These are phyloP conservation scores for Trematomus bernacchii DNA, from an alignment of 2,797 vertebrate species.

Conservation along the genomic window DNA sequence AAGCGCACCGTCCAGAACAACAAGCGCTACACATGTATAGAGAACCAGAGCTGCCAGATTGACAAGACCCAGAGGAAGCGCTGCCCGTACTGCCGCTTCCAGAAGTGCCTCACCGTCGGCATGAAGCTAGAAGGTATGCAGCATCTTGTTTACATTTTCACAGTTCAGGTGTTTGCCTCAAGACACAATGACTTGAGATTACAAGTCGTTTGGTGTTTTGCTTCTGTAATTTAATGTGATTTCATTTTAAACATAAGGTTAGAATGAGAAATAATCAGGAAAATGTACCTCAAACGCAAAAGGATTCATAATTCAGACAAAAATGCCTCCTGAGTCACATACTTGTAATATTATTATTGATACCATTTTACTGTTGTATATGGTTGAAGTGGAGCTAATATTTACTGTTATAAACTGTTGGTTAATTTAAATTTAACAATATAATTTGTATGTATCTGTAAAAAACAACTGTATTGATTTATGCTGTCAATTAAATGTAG, in stretches of 20 bases:
- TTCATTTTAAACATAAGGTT: conserved; percentile 10
- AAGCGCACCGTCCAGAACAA: conserved; percentile 99
- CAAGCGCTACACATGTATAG: conserved; percentile 99
- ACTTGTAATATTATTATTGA: not conserved
- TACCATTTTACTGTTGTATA: not conserved
- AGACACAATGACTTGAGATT: conserved; percentile 1
- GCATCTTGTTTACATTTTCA: conserved; percentile 28
- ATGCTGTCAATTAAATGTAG: not conserved
- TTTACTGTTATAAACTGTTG: not conserved
- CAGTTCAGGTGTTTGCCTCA: conserved; percentile 12
- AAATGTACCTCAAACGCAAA: not conserved
- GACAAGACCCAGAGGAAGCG: conserved; percentile 99
- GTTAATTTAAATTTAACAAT: not conserved
- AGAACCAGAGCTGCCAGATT: conserved; percentile 99
- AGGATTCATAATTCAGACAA: not conserved
- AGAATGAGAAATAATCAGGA: not conserved
- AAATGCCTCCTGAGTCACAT: not conserved
- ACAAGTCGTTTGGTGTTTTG: conserved; percentile 8
- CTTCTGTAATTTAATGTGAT: conserved; percentile 8
- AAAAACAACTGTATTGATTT: not conserved
- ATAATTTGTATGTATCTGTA: not conserved
- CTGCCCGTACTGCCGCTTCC: conserved; percentile 98
- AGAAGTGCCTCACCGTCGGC: conserved; percentile 98
- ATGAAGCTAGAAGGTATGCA: conserved; percentile 98
- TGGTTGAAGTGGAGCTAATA: not conserved